A percentile compares a stretch with the other conserved stretches of the same genome.
These are phyloP conservation scores for Pogonocichla stellata DNA, from an alignment of 2,113 vertebrate genomes.

Conservation along the genomic window DNA sequence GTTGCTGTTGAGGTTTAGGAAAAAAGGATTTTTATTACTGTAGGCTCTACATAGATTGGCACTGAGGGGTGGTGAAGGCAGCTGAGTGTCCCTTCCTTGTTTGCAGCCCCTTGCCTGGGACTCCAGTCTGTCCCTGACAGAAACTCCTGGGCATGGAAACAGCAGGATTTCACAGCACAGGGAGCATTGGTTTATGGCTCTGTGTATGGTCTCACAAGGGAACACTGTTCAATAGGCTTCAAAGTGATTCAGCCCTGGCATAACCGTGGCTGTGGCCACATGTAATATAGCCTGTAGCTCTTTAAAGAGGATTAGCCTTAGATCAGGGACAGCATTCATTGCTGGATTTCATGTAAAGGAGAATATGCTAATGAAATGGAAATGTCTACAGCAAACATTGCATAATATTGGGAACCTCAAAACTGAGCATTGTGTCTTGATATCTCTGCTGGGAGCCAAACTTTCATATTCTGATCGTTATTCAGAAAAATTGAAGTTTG, in stretches of 20 bases:
- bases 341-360: constrained; percentile 63
- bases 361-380: constrained; percentile 79
- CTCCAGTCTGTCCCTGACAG: neutral
- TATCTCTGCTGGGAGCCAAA: constrained; percentile 49
- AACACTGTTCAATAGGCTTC: constrained; percentile 74
- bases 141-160: constrained; percentile 28
- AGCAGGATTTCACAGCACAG: constrained; percentile 56
- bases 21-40: neutral
- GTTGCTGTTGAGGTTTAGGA: neutral
- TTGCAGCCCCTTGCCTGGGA: neutral
- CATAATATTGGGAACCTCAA: constrained; percentile 63
- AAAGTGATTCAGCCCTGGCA: constrained; percentile 68
- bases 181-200: constrained; percentile 51
- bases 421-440: constrained; percentile 57
- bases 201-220: constrained; percentile 66
- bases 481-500: neutral
- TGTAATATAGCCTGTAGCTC: constrained; percentile 77
- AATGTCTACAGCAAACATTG: constrained; percentile 77
- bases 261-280: constrained; percentile 69
- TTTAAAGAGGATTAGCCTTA: constrained; percentile 80
- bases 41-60: neutral
- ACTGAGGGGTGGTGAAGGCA: neutral
- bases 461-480: neutral
- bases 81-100: neutral
- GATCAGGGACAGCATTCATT: constrained; percentile 70